Evolutionary conservation across 1,140 invertebrate species (phyloP).

Genomic region (Dryas iulia): DNA sequence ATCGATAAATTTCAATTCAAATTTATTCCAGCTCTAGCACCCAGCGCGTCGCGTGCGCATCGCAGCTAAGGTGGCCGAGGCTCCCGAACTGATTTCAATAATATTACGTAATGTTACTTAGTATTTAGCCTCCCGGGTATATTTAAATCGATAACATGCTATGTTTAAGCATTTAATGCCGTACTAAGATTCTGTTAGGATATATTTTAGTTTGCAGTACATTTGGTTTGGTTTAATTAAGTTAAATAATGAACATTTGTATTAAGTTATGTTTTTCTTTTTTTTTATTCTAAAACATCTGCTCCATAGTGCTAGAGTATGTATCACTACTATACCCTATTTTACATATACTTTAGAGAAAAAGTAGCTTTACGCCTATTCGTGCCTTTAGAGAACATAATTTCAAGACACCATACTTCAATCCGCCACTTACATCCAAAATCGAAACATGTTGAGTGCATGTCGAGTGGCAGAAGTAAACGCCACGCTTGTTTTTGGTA

Average conservation of each 20-base stretch:
- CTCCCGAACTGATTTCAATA: conserved; percentile 31
- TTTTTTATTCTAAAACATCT: not conserved
- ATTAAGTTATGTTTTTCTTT: not conserved
- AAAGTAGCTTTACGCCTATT: no score
- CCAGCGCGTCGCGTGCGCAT: conserved; percentile 22
- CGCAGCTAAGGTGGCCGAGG: conserved; percentile 20
- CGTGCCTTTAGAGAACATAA: no score
- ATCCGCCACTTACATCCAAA: no score
- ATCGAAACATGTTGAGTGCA: no score
- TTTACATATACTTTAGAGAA: no score
- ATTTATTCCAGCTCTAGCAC: conserved; percentile 16
- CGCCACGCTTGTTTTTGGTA: no score
- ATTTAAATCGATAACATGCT: conserved; percentile 13
- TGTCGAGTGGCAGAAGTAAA: no score
- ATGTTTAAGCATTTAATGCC: conserved; percentile 7
- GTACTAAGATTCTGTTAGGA: not conserved
- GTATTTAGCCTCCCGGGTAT: conserved; percentile 19
- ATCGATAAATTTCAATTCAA: not conserved
- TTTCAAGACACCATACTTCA: no score
- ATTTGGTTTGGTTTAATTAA: not conserved
- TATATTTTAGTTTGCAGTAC: not conserved
- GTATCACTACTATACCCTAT: no score
- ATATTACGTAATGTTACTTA: conserved; percentile 26
- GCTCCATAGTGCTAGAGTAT: no score
- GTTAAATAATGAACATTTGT: not conserved